Evolutionary conservation across 2,113 vertebrate genomes (phyloP), one percentile per base, ranked within the genome.

Genomic region (Machaerirhynchus nigripectus): DNA sequence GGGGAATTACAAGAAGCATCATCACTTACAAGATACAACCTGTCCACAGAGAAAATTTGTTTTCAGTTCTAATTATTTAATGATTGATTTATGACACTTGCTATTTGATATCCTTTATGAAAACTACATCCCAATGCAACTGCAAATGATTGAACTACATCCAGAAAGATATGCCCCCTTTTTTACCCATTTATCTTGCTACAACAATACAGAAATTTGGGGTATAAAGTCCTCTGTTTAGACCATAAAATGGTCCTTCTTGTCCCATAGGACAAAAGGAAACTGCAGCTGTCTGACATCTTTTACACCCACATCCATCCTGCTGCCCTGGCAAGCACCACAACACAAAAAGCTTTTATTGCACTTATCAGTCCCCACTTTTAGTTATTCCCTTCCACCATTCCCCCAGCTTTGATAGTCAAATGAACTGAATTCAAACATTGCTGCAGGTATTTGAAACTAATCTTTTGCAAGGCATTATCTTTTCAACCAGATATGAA

Each of bases 141-240:
- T 69, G 16, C 7, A 91, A 78, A 37, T 3, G 6, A 61, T 4
- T 30, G 14, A 75, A 33, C 18, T 39, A 6, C 24, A 76, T 7
- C 4, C 28, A 84, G 39, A 83, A 83, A 80, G 15, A 50, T 1
- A 9, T 7, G 10, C 30, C 60, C 6, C 23, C 2, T 31, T 26
- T 87, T 22, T 27, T 23, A 37, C 8, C 5, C 19, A 28, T 49
- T 81, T 61, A 17, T 28, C 0, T 13, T 53, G 22, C 40, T 7
- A 30, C 11, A 65, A 42, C 0, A 3, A 24, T 6, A 37, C 12
- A 57, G 12, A 53, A 19, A 53, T 49, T 39, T 16, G 0, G 5
- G 10, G 11, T 22, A 10, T 22, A 30, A 31, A 57, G 6, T 37
- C 3, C 15, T 78, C 17, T 42, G 8, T 49, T 81, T 26, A 20